Evolutionary conservation across 2,888 invertebrate genomes (phyloP).

Genomic region (Caradrina kadenii): DNA sequence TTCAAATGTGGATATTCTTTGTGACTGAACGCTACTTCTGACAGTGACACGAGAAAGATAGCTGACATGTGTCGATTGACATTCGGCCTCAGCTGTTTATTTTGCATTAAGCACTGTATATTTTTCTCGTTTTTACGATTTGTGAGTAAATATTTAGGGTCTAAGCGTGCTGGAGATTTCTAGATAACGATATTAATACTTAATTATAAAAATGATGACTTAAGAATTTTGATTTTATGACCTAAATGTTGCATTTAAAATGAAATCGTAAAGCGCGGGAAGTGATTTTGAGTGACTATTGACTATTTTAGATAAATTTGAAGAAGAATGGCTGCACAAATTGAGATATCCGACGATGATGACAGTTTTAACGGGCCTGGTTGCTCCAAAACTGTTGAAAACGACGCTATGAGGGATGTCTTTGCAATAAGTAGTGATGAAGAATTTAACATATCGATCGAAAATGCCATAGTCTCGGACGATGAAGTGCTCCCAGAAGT

Average conservation of each 20-base stretch:
- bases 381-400: conserved; percentile 19
- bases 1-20: not conserved
- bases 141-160: not conserved
- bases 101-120: conserved; percentile 17
- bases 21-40: conserved; percentile 18
- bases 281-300: conserved; percentile 25
- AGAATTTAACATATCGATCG: conserved; percentile 28
- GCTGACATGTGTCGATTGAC: not conserved
- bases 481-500: conserved; percentile 51
- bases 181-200: not conserved
- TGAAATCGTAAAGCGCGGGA: conserved; percentile 47
- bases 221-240: not conserved
- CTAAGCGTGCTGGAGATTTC: not conserved
- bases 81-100: conserved; percentile 50
- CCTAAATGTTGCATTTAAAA: not conserved
- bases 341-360: conserved; percentile 78
- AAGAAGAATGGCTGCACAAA: conserved; percentile 30
- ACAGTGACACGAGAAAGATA: conserved; percentile 12
- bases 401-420: not conserved
- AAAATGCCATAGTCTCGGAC: conserved; percentile 28
- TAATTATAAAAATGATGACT: not conserved
- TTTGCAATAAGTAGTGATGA: conserved; percentile 49
- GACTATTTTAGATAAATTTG: not conserved
- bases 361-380: conserved; percentile 68
- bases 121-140: not conserved